phyloP scores from a whole-genome alignment of 2,888 invertebrate genomes.

The Liopterus haemorrhoidalis region DNA sequence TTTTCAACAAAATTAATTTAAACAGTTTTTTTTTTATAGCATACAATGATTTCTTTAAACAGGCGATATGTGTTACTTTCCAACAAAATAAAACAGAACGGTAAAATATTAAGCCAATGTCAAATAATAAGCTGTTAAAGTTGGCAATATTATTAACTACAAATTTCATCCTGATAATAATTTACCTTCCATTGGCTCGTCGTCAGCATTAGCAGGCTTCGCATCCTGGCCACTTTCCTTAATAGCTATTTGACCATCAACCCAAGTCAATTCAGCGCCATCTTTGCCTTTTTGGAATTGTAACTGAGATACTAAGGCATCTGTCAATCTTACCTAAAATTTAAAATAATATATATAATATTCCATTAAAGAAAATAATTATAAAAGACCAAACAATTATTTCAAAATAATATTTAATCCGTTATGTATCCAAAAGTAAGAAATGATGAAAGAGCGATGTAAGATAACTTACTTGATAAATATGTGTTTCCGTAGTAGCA shows the following conservation, averaged over 20 bases:
- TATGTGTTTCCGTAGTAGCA: slow-evolving; percentile 95
- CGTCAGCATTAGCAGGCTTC: slow-evolving; percentile 44
- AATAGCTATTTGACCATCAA: slow-evolving; percentile 71
- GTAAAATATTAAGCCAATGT: too few relatives aligned
- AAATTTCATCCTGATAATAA: background rate
- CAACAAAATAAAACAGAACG: too few relatives aligned
- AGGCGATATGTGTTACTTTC: too few relatives aligned
- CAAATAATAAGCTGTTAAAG: too few relatives aligned
- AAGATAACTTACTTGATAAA: slow-evolving; percentile 72
- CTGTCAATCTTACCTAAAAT: slow-evolving; percentile 77
- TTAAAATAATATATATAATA: slow-evolving; percentile 2
- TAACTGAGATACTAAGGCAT: slow-evolving; percentile 81
- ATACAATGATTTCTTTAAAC: too few relatives aligned
- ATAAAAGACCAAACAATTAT: slow-evolving; percentile 6
- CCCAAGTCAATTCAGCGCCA: slow-evolving; percentile 94
- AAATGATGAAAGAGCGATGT: slow-evolving; percentile 1
- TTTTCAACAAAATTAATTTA: too few relatives aligned
- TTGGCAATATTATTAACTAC: too few relatives aligned
- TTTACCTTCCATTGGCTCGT: slow-evolving; percentile 47
- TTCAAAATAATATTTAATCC: slow-evolving; percentile 6
- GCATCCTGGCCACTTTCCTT: slow-evolving; percentile 57
- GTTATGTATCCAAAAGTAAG: background rate
- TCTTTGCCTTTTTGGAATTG: slow-evolving; percentile 77
- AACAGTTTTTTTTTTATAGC: slow-evolving; percentile 1
- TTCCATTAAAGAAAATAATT: background rate